Evolutionary conservation across 1,140 invertebrate genomes (phyloP), one percentile per base, ranked within the genome.

Genomic region (Drosophila hydei): DNA sequence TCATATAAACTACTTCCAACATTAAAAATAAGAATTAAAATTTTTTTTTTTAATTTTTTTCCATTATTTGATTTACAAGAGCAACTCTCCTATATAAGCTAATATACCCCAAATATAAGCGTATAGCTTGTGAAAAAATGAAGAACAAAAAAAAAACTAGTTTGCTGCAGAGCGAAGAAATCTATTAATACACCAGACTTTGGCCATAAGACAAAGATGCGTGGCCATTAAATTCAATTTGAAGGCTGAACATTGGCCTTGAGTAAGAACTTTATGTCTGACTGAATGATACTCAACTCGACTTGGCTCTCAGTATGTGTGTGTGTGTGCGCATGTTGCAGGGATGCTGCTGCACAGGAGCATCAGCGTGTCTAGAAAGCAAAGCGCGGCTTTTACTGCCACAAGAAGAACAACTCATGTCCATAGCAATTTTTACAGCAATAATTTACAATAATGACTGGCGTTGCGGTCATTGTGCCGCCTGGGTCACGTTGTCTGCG

Each of bases 161-260:
- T 85, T 84, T 79, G 76, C 79, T 50, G 54, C 65, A 56, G 43
- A 62, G 69, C 25, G 21, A 25, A 75, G 72, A 79, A 76, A 73
- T 84, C 80, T 84, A 84, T 84, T 84, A 84, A 84, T 84, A 84
- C 54, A 69, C 76, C 75, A 63, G 72, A 81, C 83, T 85, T 88
- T 88, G 83, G 83, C 51, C 83, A 88, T 73, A 83, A 84, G 83
- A 89, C 84, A 83, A 89, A 89, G 83, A 72, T 88, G 84, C 84
- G 67, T 81, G 78, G 83, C 83, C 83, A 88, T 88, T 88, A 89
- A 88, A 89, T 88, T 89, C 83, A 89, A 88, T 89, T 88, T 88
- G 83, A 88, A 88, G 83, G 83, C 83, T 88, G 78, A 88, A 76
- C 79, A 80, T 75, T 88, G 83, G 83, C 83, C 83, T 88, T 88